Base-by-base conservation (phyloP, 2,113 vertebrate genomes). In the Apistogramma diplotaenia region DNA sequence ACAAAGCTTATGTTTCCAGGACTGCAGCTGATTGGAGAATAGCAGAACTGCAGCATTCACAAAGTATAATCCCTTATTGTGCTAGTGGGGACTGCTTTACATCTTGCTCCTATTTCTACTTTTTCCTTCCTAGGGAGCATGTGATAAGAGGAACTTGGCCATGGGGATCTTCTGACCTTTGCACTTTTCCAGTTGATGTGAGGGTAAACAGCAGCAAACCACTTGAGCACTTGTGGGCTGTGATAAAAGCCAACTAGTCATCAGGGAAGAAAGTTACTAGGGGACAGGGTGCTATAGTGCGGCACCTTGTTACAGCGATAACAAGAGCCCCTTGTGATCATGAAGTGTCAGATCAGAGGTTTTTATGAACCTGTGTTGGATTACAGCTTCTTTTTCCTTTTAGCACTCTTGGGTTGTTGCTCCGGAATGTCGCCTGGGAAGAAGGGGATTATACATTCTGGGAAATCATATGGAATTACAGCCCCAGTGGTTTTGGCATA, bases 391-490 rank as follows among this genome's bases (percentile, higher is more conserved):
- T 61, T 84, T 70, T 86, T 83, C 70, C 62, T 61, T 40, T 61
- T 53, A 76, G 83, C 58, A 33, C 79, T 89, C 85, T 46, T 83
- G 78, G 81, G 89, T 85, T 74, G 49, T 62, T 72, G 71, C 86
- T 81, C 18, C 3, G 21, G 75, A 89, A 89, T 85, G 84, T 78
- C 60, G 16, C 83, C 74, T 82, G 81, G 89, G 90, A 87, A 72
- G 82, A 78, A 56, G 77, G 74, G 86, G 91, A 94, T 93, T 91
- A 91, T 78, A 65, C 84, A 81, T 80, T 86, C 77, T 67, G 83
- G 61, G 86, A 89, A 92, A 89, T 91, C 81, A 84, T 85, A 85
- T 88, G 82, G 86, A 92, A 92, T 93, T 92, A 91, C 81, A 79
- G 87, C 74, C 77, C 90, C 81, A 67, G 82, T 85, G 53, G 72